Evolutionary conservation across 2,888 invertebrate genomes (phyloP).

Genomic region (Cetonia aurata): DNA sequence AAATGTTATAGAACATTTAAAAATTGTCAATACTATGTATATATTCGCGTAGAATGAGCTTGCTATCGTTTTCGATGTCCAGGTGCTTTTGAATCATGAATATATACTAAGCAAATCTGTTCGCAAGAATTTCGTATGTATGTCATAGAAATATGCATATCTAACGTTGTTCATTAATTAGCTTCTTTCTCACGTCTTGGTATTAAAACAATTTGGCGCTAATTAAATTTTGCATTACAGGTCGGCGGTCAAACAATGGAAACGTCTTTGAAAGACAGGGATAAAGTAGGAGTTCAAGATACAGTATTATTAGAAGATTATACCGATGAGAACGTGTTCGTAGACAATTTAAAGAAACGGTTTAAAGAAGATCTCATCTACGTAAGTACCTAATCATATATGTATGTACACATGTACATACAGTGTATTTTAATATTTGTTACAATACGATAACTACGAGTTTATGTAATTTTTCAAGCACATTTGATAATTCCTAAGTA

Average conservation of each 20-base stretch:
- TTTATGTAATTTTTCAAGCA: neutral
- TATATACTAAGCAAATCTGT: too few species aligned
- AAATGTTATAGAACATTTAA: too few species aligned
- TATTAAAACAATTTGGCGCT: slow-evolving; percentile 8
- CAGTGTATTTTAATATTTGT: slow-evolving; percentile 21
- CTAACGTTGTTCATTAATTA: slow-evolving; percentile 5
- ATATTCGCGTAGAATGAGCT: too few species aligned
- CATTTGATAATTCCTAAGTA: too few species aligned
- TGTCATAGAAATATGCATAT: neutral
- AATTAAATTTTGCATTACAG: slow-evolving; percentile 33
- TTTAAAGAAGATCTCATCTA: slow-evolving; percentile 91
- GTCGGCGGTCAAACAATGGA: slow-evolving; percentile 72
- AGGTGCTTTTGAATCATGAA: too few species aligned
- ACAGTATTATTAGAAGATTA: slow-evolving; percentile 91
- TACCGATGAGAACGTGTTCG: slow-evolving; percentile 83
- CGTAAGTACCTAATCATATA: slow-evolving; percentile 74
- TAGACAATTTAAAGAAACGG: slow-evolving; percentile 88
- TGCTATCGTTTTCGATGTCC: too few species aligned
- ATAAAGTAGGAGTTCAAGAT: slow-evolving; percentile 92
- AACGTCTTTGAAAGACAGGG: slow-evolving; percentile 83
- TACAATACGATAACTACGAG: slow-evolving; percentile 6
- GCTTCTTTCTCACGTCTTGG: slow-evolving; percentile 12
- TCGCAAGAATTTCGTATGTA: too few species aligned
- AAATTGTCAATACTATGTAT: too few species aligned
- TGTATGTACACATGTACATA: neutral